These are phyloP conservation scores for Alauda arvensis DNA, from an alignment of 2,797 vertebrate species.

Conservation along the genomic window DNA sequence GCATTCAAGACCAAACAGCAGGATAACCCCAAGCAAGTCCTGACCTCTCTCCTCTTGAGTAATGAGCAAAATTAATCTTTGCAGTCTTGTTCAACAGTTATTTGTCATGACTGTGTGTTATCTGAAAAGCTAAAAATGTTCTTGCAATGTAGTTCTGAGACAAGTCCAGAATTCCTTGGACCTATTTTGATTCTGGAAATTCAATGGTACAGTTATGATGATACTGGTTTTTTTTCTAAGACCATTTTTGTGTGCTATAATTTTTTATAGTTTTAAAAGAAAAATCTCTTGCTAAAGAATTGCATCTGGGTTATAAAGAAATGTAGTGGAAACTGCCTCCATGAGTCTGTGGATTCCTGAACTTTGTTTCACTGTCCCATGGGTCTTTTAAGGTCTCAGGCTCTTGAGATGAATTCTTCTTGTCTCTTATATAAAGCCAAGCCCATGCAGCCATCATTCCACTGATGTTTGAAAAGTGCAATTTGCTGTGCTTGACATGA, in stretches of 20 bases:
- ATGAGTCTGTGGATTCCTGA: background rate
- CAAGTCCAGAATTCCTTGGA: background rate
- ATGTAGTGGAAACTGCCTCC: accelerated
- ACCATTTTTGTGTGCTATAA: background rate
- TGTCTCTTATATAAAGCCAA: background rate
- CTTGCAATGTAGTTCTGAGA: background rate
- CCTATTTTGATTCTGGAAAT: background rate
- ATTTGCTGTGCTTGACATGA: background rate
- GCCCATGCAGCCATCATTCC: background rate
- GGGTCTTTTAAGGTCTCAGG: background rate
- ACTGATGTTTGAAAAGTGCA: background rate
- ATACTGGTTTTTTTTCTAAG: background rate
- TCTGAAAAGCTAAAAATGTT: background rate
- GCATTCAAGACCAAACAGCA: background rate
- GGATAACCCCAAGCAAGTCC: background rate
- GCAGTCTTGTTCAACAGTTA: background rate
- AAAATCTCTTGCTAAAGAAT: background rate
- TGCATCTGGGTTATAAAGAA: background rate
- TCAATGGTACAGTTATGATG: background rate
- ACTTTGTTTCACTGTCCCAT: background rate
- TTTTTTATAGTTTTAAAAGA: background rate
- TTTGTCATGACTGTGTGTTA: background rate
- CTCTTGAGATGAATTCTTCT: background rate
- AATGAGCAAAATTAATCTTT: background rate
- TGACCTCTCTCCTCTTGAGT: background rate